phyloP scores from a whole-genome alignment of 2,113 vertebrate species.

The Muscicapa adusta region DNA sequence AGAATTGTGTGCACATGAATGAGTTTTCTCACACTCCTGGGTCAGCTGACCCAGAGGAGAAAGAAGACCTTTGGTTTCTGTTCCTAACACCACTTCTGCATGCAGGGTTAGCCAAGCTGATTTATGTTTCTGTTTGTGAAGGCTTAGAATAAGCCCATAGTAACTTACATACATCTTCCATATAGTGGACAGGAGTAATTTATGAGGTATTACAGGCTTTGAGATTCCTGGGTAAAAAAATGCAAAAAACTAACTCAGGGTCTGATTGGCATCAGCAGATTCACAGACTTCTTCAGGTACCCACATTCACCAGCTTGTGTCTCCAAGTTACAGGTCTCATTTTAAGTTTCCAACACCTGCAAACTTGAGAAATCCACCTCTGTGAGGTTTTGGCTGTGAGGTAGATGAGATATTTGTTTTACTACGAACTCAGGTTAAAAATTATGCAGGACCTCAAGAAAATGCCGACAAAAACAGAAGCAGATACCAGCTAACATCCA shows the following conservation, averaged over 20 bases:
- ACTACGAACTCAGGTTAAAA: background rate
- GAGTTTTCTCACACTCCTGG: background rate
- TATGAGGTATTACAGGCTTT: background rate
- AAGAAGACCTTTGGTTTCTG: constrained; percentile 3
- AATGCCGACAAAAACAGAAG: background rate
- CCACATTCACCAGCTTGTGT: background rate
- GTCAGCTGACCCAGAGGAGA: background rate
- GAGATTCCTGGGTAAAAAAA: background rate
- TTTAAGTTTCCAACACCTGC: background rate
- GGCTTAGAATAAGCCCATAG: background rate
- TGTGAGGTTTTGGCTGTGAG: background rate
- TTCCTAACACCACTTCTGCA: background rate
- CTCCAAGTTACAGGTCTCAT: background rate
- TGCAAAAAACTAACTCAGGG: background rate
- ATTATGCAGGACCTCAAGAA: background rate
- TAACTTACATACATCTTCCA: background rate
- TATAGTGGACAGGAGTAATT: background rate
- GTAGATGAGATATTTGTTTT: background rate
- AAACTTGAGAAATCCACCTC: background rate
- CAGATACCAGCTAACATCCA: background rate
- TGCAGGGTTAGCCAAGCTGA: background rate
- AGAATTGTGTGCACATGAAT: background rate
- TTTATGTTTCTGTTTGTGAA: background rate
- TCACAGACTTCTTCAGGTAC: rapidly evolving
- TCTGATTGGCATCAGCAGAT: background rate